Evolutionary conservation across 2,113 vertebrate genomes (phyloP).

Genomic region (Eretmochelys imbricata): DNA sequence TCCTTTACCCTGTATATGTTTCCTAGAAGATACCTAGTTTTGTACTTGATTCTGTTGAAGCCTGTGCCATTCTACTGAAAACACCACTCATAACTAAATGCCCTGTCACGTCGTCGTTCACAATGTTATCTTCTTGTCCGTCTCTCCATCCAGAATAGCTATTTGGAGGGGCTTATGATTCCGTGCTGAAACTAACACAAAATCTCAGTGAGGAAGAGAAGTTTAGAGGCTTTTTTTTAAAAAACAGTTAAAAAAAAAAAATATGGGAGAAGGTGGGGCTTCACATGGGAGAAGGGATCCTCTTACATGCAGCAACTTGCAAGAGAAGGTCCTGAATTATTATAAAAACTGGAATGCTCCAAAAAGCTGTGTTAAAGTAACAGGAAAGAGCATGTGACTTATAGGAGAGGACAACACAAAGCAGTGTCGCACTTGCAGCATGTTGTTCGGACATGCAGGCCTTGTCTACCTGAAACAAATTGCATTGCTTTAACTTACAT

Average conservation of each 20-base stretch:
- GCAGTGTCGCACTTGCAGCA: not conserved
- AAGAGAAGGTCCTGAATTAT: not conserved
- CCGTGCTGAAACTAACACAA: accelerated
- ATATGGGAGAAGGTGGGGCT: too few relatives aligned
- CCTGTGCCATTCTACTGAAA: not conserved
- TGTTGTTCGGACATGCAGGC: accelerated
- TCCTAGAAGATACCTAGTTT: not conserved
- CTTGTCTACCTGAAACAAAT: accelerated
- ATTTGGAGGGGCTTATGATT: accelerated
- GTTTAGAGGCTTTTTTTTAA: not conserved
- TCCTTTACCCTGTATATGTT: not conserved
- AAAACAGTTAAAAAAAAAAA: not conserved
- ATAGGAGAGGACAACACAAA: accelerated
- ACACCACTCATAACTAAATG: accelerated
- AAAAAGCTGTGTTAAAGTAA: not conserved
- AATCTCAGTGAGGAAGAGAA: accelerated
- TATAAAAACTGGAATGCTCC: not conserved
- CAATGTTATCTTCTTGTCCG: not conserved
- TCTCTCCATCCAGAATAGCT: not conserved
- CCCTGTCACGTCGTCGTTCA: accelerated
- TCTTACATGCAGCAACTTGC: not conserved
- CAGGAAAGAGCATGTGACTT: not conserved
- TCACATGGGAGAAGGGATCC: not conserved
- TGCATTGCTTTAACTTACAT: not conserved
- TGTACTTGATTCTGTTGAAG: not conserved